phyloP scores from a whole-genome alignment of 2,888 invertebrate species.

The Ceramica pisi region DNA sequence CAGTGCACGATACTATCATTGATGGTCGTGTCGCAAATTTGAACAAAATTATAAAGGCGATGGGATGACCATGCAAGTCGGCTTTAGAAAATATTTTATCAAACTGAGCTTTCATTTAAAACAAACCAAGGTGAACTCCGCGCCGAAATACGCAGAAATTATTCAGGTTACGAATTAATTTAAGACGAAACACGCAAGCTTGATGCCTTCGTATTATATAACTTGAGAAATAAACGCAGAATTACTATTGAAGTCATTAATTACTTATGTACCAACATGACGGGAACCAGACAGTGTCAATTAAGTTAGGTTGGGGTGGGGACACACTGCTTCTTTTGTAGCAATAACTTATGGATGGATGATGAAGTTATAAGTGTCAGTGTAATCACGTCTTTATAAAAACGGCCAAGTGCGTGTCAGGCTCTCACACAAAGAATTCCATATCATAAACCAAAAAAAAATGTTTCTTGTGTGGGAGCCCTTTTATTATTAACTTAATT shows the following conservation, averaged over 20 bases:
- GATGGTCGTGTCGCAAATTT: no score
- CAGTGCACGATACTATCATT: no score
- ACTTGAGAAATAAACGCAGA: conserved; percentile 61
- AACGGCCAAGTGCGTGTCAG: background rate
- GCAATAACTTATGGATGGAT: background rate
- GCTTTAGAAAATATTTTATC: background rate
- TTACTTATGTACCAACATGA: conserved; percentile 73
- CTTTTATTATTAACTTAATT: no score
- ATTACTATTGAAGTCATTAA: conserved; percentile 78
- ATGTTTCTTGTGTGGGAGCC: no score
- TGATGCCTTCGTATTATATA: conserved; percentile 44
- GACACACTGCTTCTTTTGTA: conserved; percentile 20
- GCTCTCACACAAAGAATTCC: no score
- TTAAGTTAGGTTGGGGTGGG: conserved; percentile 64
- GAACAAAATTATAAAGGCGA: background rate
- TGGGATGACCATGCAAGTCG: background rate
- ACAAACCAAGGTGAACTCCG: conserved; percentile 37
- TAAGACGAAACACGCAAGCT: conserved; percentile 34
- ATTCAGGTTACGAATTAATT: conserved; percentile 58
- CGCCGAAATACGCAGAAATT: conserved; percentile 42
- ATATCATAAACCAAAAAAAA: no score
- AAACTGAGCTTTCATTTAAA: conserved; percentile 10
- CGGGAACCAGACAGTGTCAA: conserved; percentile 72
- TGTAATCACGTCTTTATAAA: background rate
- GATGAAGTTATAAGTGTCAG: background rate